Conservation (phyloP, 2,888 invertebrate genomes). For the Blomia tropicalis region DNA sequence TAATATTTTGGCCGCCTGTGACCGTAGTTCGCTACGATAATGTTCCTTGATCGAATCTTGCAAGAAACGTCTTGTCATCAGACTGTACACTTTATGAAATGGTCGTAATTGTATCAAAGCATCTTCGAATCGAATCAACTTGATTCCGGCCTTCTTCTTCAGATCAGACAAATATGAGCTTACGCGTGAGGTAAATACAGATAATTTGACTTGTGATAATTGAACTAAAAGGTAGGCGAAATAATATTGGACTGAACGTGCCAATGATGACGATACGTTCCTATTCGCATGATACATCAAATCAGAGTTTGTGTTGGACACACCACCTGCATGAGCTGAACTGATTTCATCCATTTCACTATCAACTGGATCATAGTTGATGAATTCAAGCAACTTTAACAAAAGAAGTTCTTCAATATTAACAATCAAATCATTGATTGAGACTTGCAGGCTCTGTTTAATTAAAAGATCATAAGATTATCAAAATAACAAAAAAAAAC, state of each 20-base stretch:
- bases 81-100: constrained; percentile 68
- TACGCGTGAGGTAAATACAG: constrained; percentile 58
- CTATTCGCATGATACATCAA: constrained; percentile 33
- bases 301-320: background rate
- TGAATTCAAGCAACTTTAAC: constrained; percentile 47
- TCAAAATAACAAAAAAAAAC: background rate
- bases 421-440: constrained; percentile 24
- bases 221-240: constrained; percentile 64
- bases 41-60: constrained; percentile 63
- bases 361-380: constrained; percentile 32
- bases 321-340: background rate
- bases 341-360: constrained; percentile 22
- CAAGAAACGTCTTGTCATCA: constrained; percentile 74
- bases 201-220: constrained; percentile 64
- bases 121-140: constrained; percentile 87
- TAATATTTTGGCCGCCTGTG: constrained; percentile 86
- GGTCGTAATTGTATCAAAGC: constrained; percentile 72
- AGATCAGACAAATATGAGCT: constrained; percentile 51
- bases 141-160: constrained; percentile 68
- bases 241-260: constrained; percentile 54
- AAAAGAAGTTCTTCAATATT: constrained; percentile 69
- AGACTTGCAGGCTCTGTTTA: constrained; percentile 21
- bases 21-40: constrained; percentile 65
- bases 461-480: constrained; percentile 14
- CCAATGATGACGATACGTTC: constrained; percentile 52